Evolutionary conservation across 2,797 vertebrate species (phyloP), one percentile per base, ranked within the genome.

Genomic region (Catamblyrhynchus diadema): DNA sequence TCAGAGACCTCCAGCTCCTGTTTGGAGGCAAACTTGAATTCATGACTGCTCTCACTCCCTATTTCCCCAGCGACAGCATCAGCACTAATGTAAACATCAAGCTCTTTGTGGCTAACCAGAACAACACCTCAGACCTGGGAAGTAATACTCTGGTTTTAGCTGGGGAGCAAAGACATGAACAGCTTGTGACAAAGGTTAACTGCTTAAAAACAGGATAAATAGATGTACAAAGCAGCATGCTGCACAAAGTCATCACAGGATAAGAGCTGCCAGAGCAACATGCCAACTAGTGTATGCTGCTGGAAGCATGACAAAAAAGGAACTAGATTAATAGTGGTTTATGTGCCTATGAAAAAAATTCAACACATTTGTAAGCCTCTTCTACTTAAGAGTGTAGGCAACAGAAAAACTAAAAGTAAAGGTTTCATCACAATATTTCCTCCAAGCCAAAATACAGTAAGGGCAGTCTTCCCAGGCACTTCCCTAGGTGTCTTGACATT

Each of bases 241-340:
- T 80, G 72, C 77, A 93, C 20, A 11, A 93, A 88, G 41, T 22
- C 37, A 88, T 24, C 48, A 53, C 44, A 85, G 51, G 21, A 5
- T 44, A 80, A 66, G 20, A 89, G 20, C 15, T 89, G 69, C 35
- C 74, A 75, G 54, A 86, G 74, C 28, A 65, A 88, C 2, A 6
- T 45, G 82, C 47, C 61, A 90, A 83, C 61, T n/a, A 56, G 8
- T 9, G n/a, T 22, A 51, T 64, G n/a, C 33, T 45, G 25, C 9
- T 70, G 81, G 77, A 92, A 91, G n/a, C 13, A 14, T 9, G 56
- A 82, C 67, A 87, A 77, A 79, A 93, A 88, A 0, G n/a, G 14
- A 86, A 50, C 41, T 33, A 51, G 23, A 81, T 51, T 65, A 84
- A 83, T 22, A 5, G 37, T 23, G 7, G 24, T 39, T 83, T 71